Conservation (phyloP, 2,797 vertebrate species). For the Delichon dasypus region DNA sequence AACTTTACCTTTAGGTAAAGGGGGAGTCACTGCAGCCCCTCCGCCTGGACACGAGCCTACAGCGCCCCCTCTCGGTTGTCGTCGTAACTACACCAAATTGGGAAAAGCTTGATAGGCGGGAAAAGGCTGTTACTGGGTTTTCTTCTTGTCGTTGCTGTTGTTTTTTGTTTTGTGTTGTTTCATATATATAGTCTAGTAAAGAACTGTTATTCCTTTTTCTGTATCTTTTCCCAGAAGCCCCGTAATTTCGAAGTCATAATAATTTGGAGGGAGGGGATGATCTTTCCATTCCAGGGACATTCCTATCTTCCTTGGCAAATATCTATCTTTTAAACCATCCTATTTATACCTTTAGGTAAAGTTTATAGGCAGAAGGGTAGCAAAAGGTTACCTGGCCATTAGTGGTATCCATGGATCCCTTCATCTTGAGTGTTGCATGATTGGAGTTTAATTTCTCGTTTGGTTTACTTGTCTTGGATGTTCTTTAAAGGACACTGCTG, state of each 20-base stretch:
- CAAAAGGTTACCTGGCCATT: background rate
- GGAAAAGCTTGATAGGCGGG: background rate
- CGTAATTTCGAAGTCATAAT: background rate
- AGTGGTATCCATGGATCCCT: background rate
- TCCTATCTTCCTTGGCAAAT: background rate
- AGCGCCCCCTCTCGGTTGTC: too few relatives aligned
- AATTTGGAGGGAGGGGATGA: background rate
- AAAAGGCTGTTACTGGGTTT: background rate
- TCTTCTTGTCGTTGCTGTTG: too few relatives aligned
- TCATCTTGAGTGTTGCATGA: background rate
- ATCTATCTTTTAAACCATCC: background rate
- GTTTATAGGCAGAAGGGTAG: background rate
- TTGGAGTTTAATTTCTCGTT: background rate
- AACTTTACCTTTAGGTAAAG: background rate
- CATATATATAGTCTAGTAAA: background rate
- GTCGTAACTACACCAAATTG: background rate
- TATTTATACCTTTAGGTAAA: too few relatives aligned
- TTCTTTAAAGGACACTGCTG: background rate
- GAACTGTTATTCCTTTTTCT: background rate
- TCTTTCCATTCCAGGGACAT: background rate
- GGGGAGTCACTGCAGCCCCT: background rate
- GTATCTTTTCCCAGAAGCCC: background rate
- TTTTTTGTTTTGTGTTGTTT: background rate
- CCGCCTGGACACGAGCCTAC: background rate
- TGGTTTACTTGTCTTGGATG: background rate